These are phyloP conservation scores for Synanthedon andrenaeformis DNA, from an alignment of 2,888 invertebrate species.

Conservation along the genomic window DNA sequence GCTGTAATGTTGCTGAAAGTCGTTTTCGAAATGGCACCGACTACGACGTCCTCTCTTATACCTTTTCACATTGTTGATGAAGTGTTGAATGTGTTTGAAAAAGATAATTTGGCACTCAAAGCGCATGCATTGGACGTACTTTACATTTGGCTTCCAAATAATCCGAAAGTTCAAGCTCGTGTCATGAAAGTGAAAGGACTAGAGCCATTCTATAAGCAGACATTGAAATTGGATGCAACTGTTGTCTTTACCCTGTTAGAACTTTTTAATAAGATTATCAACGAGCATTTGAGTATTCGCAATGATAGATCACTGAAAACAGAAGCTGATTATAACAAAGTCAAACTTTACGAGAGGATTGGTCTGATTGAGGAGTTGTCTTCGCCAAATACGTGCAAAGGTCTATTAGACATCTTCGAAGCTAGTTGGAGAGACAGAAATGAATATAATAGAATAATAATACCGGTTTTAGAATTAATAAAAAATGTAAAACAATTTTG, in stretches of 20 bases:
- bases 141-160: conserved; percentile 39
- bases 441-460: conserved; percentile 18
- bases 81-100: conserved; percentile 37
- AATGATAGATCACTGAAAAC: conserved; percentile 16
- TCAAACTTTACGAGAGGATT: conserved; percentile 34
- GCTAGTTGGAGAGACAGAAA: conserved; percentile 20
- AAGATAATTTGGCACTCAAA: conserved; percentile 31
- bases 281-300: conserved; percentile 35
- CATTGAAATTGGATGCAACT: conserved; percentile 28
- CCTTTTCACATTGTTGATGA: conserved; percentile 34
- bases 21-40: conserved; percentile 32
- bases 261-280: conserved; percentile 42
- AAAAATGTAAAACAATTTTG: conserved; percentile 39
- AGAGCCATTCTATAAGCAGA: conserved; percentile 42
- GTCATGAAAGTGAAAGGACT: conserved; percentile 49
- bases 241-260: conserved; percentile 30
- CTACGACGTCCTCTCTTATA: conserved; percentile 22
- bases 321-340: conserved; percentile 20
- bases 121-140: conserved; percentile 36
- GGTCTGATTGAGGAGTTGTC: conserved; percentile 44
- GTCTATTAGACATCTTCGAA: conserved; percentile 36
- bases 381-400: conserved; percentile 33
- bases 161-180: conserved; percentile 39
- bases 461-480: conserved; percentile 29
- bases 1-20: conserved; percentile 28